These are phyloP conservation scores for Burhinus bistriatus DNA, from an alignment of 2,113 vertebrate species.

Conservation along the genomic window DNA sequence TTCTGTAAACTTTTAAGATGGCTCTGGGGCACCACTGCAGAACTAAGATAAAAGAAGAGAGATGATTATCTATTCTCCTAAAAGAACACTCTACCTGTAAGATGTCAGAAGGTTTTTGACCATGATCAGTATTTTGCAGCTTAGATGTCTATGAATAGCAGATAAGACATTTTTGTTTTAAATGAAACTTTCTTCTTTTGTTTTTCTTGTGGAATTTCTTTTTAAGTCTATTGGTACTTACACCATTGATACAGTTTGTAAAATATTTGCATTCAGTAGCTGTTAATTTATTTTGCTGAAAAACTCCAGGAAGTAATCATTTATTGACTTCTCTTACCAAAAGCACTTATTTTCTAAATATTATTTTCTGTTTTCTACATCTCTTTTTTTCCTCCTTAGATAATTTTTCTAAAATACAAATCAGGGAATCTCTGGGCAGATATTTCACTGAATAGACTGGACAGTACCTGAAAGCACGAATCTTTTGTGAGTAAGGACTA, in stretches of 20 bases:
- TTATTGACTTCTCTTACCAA: neutral
- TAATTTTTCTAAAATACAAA: neutral
- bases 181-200: neutral
- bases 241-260: neutral
- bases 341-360: neutral
- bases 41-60: conserved; percentile 45
- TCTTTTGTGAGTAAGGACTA: neutral
- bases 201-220: neutral
- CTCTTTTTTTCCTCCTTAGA: neutral
- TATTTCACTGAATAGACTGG: neutral
- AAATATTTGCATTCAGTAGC: neutral
- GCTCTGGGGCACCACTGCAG: conserved; percentile 49
- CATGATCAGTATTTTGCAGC: neutral
- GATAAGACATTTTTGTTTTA: neutral
- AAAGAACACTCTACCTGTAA: neutral
- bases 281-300: neutral
- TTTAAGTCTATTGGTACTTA: neutral
- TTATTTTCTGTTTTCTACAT: neutral
- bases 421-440: neutral
- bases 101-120: neutral
- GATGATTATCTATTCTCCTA: conserved; percentile 19
- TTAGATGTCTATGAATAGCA: neutral
- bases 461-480: neutral
- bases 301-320: neutral
- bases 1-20: conserved; percentile 16